Percentiles rank a stretch among this genome's conserved stretches.
Evolutionary conservation across 2,888 invertebrate species (phyloP).

Genomic region (Autographa gamma): DNA sequence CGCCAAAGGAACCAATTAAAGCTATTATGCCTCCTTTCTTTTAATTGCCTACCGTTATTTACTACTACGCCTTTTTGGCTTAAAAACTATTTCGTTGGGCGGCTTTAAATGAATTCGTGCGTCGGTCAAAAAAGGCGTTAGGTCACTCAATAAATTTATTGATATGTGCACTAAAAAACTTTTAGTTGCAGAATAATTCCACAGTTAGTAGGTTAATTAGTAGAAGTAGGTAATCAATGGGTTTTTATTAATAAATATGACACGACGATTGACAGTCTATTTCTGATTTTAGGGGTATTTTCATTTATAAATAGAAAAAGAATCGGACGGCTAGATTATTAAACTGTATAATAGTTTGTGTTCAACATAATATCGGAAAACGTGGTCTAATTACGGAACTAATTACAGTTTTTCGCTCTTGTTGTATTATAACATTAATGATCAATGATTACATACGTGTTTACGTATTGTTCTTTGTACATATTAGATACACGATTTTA

Average conservation of each 20-base stretch:
- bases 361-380: not conserved
- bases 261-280: too few species aligned
- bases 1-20: not conserved
- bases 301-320: too few species aligned
- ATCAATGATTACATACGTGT: constrained; percentile 13
- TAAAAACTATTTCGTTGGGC: too few species aligned
- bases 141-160: too few species aligned
- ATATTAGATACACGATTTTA: not conserved
- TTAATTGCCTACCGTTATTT: not conserved
- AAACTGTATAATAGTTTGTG: not conserved
- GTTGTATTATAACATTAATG: constrained; percentile 39
- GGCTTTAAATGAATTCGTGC: too few species aligned
- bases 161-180: too few species aligned
- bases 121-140: not conserved
- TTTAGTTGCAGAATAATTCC: too few species aligned
- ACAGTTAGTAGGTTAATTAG: too few species aligned
- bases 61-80: not conserved
- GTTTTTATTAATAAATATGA: too few species aligned
- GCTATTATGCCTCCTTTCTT: not conserved
- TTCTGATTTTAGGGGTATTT: too few species aligned
- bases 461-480: constrained; percentile 24
- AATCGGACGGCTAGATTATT: too few species aligned
- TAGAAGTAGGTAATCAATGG: too few species aligned
- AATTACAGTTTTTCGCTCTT: constrained; percentile 47
- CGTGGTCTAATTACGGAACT: constrained; percentile 39